A percentile compares a stretch with the other conserved stretches of the same genome.
Evolutionary conservation across 1,140 invertebrate genomes (phyloP).

Genomic region (Zaprionus inermis): DNA sequence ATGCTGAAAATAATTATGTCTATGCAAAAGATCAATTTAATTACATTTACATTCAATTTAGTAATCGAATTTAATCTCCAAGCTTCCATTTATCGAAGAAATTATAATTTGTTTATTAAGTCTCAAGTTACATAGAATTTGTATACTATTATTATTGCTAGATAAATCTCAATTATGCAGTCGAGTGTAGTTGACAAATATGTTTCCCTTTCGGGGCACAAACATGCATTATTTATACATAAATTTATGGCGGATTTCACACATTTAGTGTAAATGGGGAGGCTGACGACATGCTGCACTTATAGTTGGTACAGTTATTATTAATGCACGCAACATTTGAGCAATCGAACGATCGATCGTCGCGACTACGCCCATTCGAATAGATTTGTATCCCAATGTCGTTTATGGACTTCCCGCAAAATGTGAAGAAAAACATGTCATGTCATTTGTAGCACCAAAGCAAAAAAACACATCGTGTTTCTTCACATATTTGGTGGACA

Average conservation of each 20-base stretch:
- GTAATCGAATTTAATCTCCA: too few relatives aligned
- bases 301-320: slow-evolving; percentile 29
- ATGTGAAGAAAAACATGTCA: slow-evolving; percentile 35
- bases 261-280: slow-evolving; percentile 60
- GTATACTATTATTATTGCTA: not conserved
- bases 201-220: not conserved
- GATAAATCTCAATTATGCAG: slow-evolving; percentile 8
- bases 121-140: not conserved
- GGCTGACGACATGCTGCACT: slow-evolving; percentile 23
- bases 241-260: slow-evolving; percentile 62
- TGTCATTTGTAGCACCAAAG: slow-evolving; percentile 27
- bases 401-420: slow-evolving; percentile 69
- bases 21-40: too few relatives aligned
- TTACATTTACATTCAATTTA: too few relatives aligned
- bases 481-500: slow-evolving; percentile 34
- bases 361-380: slow-evolving; percentile 48
- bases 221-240: not conserved
- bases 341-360: slow-evolving; percentile 32
- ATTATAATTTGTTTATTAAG: not conserved
- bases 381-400: slow-evolving; percentile 17
- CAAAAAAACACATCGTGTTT: not conserved
- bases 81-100: not conserved
- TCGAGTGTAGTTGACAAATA: slow-evolving; percentile 19
- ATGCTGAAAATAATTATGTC: too few relatives aligned
- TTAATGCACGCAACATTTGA: slow-evolving; percentile 25